These are phyloP conservation scores for Trididemnum miniatum DNA, from an alignment of 23 tunicate genomes.

Conservation along the genomic window DNA sequence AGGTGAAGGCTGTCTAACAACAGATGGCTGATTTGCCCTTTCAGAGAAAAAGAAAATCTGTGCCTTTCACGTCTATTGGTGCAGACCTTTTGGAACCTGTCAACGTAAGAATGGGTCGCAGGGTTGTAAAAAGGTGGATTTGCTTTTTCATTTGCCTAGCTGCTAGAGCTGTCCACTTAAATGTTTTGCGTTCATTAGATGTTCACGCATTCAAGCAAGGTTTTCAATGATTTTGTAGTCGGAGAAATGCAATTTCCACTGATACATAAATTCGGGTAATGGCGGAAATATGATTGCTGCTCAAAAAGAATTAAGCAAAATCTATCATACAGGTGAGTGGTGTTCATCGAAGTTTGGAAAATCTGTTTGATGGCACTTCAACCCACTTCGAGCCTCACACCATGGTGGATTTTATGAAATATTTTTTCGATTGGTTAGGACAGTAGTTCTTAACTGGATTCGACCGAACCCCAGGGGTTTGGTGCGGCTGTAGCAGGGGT, in stretches of 20 bases:
- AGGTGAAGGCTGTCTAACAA: background rate
- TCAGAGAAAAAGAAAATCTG: background rate
- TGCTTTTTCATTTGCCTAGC: constrained; percentile 1
- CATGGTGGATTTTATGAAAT: background rate
- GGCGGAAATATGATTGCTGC: constrained; percentile 6
- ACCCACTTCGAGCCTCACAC: constrained; percentile 3
- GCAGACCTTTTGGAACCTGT: constrained; percentile 8
- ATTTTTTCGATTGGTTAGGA: background rate
- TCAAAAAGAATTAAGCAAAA: background rate
- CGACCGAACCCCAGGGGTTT: no score
- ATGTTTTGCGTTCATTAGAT: background rate
- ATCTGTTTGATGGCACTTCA: background rate
- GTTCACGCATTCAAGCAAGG: background rate
- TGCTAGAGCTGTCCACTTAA: constrained; percentile 12
- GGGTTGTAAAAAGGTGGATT: background rate
- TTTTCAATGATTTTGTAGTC: background rate
- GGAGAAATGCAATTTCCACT: background rate
- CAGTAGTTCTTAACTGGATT: no score
- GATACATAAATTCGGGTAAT: background rate
- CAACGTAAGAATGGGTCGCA: background rate
- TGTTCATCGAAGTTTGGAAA: background rate
- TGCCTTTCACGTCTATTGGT: background rate
- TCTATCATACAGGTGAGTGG: background rate
- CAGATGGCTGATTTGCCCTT: constrained; percentile 8
- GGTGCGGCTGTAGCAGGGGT: no score